These are phyloP conservation scores for Chrysina gloriosa DNA, from an alignment of 2,888 invertebrate species.

Conservation along the genomic window DNA sequence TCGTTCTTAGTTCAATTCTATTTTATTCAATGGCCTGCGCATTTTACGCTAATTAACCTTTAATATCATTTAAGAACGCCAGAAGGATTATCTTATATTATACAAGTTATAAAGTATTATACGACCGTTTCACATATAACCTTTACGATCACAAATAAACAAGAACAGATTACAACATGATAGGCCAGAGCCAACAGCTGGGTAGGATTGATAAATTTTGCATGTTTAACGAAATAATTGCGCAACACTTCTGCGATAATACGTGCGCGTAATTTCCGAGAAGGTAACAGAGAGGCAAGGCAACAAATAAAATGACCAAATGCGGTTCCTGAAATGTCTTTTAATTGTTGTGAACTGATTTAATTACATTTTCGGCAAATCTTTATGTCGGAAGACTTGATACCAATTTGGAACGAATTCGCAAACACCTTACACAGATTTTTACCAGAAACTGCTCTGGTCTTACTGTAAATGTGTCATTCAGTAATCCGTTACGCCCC, in stretches of 20 bases:
- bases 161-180: constrained; percentile 9
- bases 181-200: constrained; percentile 3
- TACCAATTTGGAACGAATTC: too few relatives aligned
- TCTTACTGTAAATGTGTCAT: too few relatives aligned
- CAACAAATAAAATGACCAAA: neutral
- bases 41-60: constrained; percentile 17
- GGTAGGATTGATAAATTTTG: constrained; percentile 20
- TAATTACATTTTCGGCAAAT: too few relatives aligned
- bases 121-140: neutral
- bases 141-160: neutral
- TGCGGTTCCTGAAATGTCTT: neutral
- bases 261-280: neutral
- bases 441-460: too few relatives aligned
- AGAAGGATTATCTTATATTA: constrained; percentile 12
- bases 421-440: too few relatives aligned
- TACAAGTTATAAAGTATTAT: constrained; percentile 10
- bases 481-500: too few relatives aligned
- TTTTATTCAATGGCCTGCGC: neutral
- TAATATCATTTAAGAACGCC: constrained; percentile 9
- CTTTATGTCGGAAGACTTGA: too few relatives aligned
- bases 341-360: neutral
- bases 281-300: neutral
- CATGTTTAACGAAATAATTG: neutral
- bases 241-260: constrained; percentile 19
- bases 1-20: neutral